These are phyloP conservation scores for Phycodurus eques DNA, from an alignment of 2,113 vertebrate species.

Conservation along the genomic window DNA sequence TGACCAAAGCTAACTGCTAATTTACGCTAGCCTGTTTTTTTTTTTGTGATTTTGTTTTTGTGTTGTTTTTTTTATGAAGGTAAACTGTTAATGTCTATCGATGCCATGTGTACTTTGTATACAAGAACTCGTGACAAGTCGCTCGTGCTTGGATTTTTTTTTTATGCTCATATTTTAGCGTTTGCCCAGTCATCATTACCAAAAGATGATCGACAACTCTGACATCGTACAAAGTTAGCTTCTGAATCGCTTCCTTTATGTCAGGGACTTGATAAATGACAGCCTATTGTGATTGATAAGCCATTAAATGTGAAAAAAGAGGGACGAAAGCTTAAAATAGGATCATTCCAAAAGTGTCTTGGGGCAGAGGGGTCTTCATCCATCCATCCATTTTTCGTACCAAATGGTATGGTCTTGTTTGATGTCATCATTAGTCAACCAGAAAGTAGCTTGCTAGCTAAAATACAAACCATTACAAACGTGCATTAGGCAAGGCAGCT, in stretches of 20 bases:
- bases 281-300: neutral
- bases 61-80: neutral
- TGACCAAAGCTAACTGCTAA: constrained; percentile 66
- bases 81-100: neutral
- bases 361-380: neutral
- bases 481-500: no score
- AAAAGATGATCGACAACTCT: neutral
- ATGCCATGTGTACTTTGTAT: neutral
- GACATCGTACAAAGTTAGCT: neutral
- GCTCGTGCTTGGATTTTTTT: neutral
- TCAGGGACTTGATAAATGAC: neutral
- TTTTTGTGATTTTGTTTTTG: neutral
- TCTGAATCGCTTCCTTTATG: neutral
- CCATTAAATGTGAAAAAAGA: neutral
- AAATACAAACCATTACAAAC: neutral
- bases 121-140: neutral
- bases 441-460: neutral
- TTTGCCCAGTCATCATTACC: constrained; percentile 13
- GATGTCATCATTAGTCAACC: neutral
- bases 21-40: constrained; percentile 32
- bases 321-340: neutral
- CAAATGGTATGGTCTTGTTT: neutral
- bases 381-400: no score
- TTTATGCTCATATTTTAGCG: neutral
- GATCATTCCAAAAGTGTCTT: neutral